Base-by-base conservation (phyloP, 2,797 vertebrate genomes). In the Gila robusta region DNA sequence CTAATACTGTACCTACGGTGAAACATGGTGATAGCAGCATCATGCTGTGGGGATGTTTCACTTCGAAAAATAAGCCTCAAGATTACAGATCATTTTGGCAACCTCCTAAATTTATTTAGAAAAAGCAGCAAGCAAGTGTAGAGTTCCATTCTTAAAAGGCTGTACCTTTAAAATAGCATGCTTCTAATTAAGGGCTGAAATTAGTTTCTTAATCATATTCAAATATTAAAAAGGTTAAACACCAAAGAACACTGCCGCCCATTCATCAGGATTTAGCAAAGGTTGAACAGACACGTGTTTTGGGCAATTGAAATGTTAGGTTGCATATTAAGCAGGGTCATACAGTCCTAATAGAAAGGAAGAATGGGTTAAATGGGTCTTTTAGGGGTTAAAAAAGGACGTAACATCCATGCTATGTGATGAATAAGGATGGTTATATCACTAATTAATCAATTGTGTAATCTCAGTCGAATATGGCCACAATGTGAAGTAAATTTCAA, bases 181-280 rank as follows among this genome's bases (percentile, higher is more conserved):
- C 39, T 47, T 79, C 9, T 71, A 35, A 80, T 86, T 74, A 80
- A 62, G 21, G 23, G 26, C 67, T 74, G 69, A 74, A 86, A 86
- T 66, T 52, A 73, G 28, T 86, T 74, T 81, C 54, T 73, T 73
- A 81, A 86, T 81, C 41, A 74, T 74, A 80, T 81, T 62, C 41
- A 52, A 37, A 73, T 80, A 80, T 85, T 72, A 66, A 86, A 86
- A 86, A 64, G 54, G 77, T 81, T 56, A 86, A 52, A 80, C 39
- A n/a, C 49, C 67, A 71, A 79, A 64, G 52, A 49, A 73, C 77
- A 85, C 56, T 28, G 41, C 19, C 19, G 6, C 37, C 70, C 70
- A 74, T 59, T 66, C 41, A 73, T 47, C 44, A 39, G 21, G 74
- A n/a, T 79, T 79, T 47, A 79, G 66, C 12, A 59, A 71, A 81